phyloP scores from a whole-genome alignment of 2,797 vertebrate genomes.

The Crenuchus spilurus region DNA sequence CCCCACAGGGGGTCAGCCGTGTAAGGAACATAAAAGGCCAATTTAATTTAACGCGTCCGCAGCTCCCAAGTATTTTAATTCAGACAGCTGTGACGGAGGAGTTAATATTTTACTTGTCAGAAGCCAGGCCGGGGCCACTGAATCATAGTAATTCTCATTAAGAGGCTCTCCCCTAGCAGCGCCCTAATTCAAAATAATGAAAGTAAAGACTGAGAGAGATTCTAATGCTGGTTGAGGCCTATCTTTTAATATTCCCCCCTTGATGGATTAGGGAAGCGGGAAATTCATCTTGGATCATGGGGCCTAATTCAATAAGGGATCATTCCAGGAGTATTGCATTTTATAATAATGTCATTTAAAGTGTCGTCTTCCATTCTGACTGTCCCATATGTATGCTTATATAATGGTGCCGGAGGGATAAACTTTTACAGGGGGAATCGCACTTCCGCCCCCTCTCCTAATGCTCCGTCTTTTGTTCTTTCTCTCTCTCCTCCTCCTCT shows the following conservation, averaged over 20 bases:
- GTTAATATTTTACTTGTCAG: slow-evolving; percentile 99
- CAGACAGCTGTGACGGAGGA: slow-evolving; percentile 99
- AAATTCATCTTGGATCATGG: slow-evolving; percentile 99
- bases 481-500: slow-evolving; percentile 49
- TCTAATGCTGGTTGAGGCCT: slow-evolving; percentile 99
- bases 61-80: slow-evolving; percentile 99
- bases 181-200: slow-evolving; percentile 99
- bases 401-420: slow-evolving; percentile 94
- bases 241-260: slow-evolving; percentile 99
- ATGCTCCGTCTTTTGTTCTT: slow-evolving; percentile 42
- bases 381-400: slow-evolving; percentile 99
- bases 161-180: slow-evolving; percentile 99
- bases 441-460: slow-evolving; percentile 51
- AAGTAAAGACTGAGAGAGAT: slow-evolving; percentile 99
- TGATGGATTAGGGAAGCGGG: slow-evolving; percentile 99
- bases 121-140: slow-evolving; percentile 97
- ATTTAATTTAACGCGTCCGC: slow-evolving; percentile 99
- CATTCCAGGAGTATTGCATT: slow-evolving; percentile 99
- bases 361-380: slow-evolving; percentile 99
- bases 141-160: slow-evolving; percentile 99
- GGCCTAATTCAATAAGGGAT: slow-evolving; percentile 99
- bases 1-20: slow-evolving; percentile 99
- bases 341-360: slow-evolving; percentile 99
- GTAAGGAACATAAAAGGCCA: slow-evolving; percentile 99
- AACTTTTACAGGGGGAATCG: slow-evolving; percentile 90